Percentiles rank a stretch among this genome's conserved stretches.
Evolutionary conservation across 1,140 invertebrate species (phyloP).

Genomic region (Melipona quadrifasciata): DNA sequence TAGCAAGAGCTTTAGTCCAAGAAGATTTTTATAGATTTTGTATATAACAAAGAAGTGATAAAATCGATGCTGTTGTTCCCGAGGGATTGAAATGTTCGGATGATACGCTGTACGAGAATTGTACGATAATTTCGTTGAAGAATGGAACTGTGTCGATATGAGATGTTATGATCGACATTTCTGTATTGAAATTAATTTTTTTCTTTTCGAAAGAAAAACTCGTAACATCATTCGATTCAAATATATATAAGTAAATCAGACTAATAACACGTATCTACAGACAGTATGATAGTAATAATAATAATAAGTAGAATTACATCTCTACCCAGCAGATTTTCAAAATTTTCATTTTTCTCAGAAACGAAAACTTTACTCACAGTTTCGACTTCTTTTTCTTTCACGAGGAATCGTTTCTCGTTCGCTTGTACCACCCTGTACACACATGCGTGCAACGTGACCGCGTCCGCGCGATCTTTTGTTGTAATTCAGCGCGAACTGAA

Average conservation of each 20-base stretch:
- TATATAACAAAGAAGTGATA: no score
- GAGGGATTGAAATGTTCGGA: neutral
- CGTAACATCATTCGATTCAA: neutral
- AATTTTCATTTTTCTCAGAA: neutral
- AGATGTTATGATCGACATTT: no score
- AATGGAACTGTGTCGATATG: no score
- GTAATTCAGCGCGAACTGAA: neutral
- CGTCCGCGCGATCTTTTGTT: neutral
- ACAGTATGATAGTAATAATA: neutral
- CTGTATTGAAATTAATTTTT: no score
- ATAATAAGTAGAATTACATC: neutral
- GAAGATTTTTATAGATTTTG: no score
- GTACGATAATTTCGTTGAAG: no score
- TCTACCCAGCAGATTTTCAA: neutral
- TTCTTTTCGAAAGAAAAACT: no score
- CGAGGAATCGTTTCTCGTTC: neutral
- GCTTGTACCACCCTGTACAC: neutral
- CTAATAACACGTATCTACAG: neutral
- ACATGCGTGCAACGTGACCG: constrained; percentile 7
- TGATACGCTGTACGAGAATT: neutral
- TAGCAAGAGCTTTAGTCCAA: neutral
- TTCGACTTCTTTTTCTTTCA: neutral
- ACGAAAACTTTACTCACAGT: neutral
- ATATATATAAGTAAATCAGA: neutral
- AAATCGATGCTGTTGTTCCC: no score